phyloP scores from a whole-genome alignment of 2,113 vertebrate genomes.

The Ageneiosus marmoratus region DNA sequence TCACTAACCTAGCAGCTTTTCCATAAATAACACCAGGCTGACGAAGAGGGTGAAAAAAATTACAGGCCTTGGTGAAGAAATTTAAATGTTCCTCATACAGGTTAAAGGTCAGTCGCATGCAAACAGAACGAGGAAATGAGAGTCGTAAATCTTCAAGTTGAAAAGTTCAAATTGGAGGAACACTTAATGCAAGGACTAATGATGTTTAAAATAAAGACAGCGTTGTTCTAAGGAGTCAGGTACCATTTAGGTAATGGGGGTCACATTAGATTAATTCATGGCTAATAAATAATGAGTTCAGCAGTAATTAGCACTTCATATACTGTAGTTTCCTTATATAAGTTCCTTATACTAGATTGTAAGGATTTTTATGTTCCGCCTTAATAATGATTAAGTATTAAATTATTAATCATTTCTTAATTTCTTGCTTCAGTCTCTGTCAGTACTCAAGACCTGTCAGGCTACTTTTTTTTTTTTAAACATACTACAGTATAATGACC shows the following conservation, averaged over 20 bases:
- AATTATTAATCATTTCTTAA: too few relatives aligned
- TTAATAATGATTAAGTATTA: neutral
- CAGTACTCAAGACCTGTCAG: neutral
- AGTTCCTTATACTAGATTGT: neutral
- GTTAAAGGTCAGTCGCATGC: slow-evolving; percentile 44
- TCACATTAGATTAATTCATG: neutral
- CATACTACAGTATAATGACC: too few relatives aligned
- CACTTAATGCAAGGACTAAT: slow-evolving; percentile 32
- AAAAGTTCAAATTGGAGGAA: slow-evolving; percentile 62
- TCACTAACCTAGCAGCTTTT: slow-evolving; percentile 40
- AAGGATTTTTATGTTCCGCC: neutral
- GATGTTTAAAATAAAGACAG: neutral
- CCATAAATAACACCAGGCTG: slow-evolving; percentile 7
- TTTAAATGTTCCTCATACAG: slow-evolving; percentile 54
- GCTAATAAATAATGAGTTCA: neutral
- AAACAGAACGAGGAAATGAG: slow-evolving; percentile 40
- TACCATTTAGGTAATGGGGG: neutral
- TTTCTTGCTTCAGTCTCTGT: too few relatives aligned
- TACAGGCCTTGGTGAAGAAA: slow-evolving; percentile 42
- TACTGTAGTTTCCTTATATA: neutral
- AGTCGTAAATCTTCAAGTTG: slow-evolving; percentile 56
- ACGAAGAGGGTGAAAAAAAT: slow-evolving; percentile 47
- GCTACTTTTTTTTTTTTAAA: neutral
- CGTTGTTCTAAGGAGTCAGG: neutral
- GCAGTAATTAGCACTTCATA: neutral